Evolutionary conservation across 2,797 vertebrate species (phyloP).

Genomic region (Crenichthys baileyi): DNA sequence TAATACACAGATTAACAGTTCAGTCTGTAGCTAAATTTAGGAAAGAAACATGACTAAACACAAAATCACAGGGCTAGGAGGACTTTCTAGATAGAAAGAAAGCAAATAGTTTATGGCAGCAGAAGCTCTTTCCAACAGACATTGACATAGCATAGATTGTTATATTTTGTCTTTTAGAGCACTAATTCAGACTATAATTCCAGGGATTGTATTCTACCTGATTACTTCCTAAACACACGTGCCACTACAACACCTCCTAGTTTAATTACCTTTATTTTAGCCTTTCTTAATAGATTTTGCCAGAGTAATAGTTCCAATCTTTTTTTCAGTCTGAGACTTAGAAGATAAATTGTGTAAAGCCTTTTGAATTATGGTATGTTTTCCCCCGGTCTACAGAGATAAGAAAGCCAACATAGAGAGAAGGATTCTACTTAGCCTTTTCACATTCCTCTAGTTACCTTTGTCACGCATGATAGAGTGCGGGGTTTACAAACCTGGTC

Average conservation of each 20-base stretch:
- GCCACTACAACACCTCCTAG: neutral
- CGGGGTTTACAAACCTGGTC: slow-evolving; percentile 69
- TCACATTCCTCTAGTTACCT: slow-evolving; percentile 74
- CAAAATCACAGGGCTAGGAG: neutral
- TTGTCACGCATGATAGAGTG: slow-evolving; percentile 74
- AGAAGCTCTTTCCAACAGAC: neutral
- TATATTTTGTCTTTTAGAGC: neutral
- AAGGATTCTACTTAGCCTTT: slow-evolving; percentile 50
- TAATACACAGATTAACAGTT: neutral
- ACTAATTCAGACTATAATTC: neutral
- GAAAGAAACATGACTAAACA: neutral
- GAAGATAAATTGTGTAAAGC: slow-evolving; percentile 49
- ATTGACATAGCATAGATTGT: neutral
- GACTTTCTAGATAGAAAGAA: neutral
- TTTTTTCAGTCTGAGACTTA: slow-evolving; percentile 27
- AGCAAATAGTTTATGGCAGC: neutral
- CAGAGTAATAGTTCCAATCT: slow-evolving; percentile 8
- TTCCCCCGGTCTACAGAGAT: slow-evolving; percentile 55
- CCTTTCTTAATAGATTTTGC: neutral
- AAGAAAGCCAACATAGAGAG: slow-evolving; percentile 38
- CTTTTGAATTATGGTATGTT: slow-evolving; percentile 51
- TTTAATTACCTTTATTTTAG: slow-evolving; percentile 13
- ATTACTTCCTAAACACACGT: neutral
- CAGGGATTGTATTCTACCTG: neutral
- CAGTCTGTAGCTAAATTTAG: neutral